phyloP scores from a whole-genome alignment of 2,888 invertebrate genomes.

The Crepidodera aurea region DNA sequence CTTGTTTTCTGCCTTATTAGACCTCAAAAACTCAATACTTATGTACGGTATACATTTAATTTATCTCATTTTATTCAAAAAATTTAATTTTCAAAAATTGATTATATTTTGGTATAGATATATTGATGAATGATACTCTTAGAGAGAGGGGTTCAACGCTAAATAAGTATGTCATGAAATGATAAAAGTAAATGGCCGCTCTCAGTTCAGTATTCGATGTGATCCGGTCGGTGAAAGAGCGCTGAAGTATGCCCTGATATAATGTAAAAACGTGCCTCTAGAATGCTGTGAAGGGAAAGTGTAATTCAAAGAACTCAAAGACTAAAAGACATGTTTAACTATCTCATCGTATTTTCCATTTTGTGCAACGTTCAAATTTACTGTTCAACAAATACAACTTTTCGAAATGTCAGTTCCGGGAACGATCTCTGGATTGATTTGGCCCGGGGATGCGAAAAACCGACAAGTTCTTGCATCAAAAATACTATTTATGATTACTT shows the following conservation, averaged over 20 bases:
- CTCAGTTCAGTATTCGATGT: conserved; percentile 53
- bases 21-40: no score
- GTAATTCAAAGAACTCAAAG: conserved; percentile 7
- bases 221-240: conserved; percentile 52
- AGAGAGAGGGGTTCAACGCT: conserved; percentile 7
- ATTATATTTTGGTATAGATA: not conserved
- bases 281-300: conserved; percentile 36
- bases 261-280: conserved; percentile 36
- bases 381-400: conserved; percentile 52
- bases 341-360: conserved; percentile 32
- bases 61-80: conserved; percentile 30
- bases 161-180: conserved; percentile 58
- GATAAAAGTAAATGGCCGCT: conserved; percentile 54
- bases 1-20: no score
- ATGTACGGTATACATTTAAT: no score
- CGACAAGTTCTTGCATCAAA: conserved; percentile 78
- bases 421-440: conserved; percentile 79
- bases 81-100: not conserved
- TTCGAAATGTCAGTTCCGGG: conserved; percentile 58
- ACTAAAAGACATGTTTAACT: conserved; percentile 38
- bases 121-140: not conserved
- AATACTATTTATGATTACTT: conserved; percentile 79
- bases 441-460: conserved; percentile 73
- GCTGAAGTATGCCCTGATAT: conserved; percentile 55
- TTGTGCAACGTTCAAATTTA: conserved; percentile 37